Percentiles rank a stretch among this genome's conserved stretches.
phyloP scores from a whole-genome alignment of 1,140 invertebrate genomes.

The Helicoverpa zea region DNA sequence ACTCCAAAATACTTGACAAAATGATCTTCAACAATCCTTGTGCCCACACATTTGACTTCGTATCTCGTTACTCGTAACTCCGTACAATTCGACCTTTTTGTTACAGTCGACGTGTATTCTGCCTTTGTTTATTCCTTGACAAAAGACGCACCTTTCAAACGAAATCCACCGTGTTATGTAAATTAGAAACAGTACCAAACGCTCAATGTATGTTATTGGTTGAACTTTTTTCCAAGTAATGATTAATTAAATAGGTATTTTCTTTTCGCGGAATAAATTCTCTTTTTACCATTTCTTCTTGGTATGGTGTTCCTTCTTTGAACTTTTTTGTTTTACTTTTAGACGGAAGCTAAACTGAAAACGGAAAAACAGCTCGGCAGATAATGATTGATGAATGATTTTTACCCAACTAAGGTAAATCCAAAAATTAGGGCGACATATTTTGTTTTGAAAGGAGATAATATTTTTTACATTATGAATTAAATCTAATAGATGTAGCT shows the following conservation, averaged over 20 bases:
- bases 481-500: no score
- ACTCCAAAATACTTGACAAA: neutral
- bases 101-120: constrained; percentile 60
- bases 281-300: no score
- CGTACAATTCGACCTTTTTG: constrained; percentile 67
- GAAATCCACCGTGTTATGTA: constrained; percentile 79
- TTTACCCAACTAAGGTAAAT: no score
- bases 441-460: no score
- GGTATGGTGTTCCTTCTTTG: neutral
- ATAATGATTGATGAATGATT: no score
- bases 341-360: no score
- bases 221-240: neutral
- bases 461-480: no score
- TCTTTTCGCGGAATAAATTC: neutral
- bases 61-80: constrained; percentile 60
- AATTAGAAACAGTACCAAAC: constrained; percentile 75
- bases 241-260: neutral
- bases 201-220: constrained; percentile 37
- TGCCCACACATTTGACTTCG: constrained; percentile 43
- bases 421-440: no score
- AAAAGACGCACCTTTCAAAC: constrained; percentile 78
- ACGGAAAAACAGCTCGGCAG: no score
- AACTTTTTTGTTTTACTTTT: neutral
- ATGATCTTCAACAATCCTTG: neutral
- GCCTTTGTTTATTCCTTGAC: constrained; percentile 76